A percentile compares a stretch with the other conserved stretches of the same genome.
Conservation (phyloP, 2,888 invertebrate species). For the Drosophila neotestacea region DNA sequence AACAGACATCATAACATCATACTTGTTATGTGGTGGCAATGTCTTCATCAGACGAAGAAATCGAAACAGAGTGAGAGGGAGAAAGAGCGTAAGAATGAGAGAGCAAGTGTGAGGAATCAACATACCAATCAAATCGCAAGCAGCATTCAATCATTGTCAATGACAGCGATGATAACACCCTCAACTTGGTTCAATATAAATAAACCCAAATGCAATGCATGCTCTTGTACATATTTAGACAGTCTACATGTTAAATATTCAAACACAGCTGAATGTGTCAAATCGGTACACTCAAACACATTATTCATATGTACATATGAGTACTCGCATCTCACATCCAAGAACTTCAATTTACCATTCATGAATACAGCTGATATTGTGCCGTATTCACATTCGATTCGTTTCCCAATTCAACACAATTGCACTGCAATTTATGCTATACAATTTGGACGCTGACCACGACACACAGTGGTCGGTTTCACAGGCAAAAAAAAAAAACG, state of each 20-base stretch:
- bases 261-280: conserved; percentile 36
- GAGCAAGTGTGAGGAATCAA: conserved; percentile 18
- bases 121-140: conserved; percentile 66
- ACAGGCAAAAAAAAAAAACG: too few relatives aligned
- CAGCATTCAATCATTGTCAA: conserved; percentile 73
- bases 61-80: not conserved
- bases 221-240: conserved; percentile 42
- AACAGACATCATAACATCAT: conserved; percentile 40
- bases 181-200: conserved; percentile 2
- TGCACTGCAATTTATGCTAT: conserved; percentile 59
- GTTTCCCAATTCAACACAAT: conserved; percentile 42
- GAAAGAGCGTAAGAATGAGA: too few relatives aligned
- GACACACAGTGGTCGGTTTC: not conserved
- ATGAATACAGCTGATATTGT: conserved; percentile 47
- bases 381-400: conserved; percentile 8
- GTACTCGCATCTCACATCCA: not conserved
- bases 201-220: conserved; percentile 8
- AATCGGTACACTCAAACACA: conserved; percentile 8
- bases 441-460: conserved; percentile 57
- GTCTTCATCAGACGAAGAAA: conserved; percentile 46
- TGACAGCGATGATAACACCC: conserved; percentile 21
- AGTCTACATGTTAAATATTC: conserved; percentile 57
- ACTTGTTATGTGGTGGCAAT: conserved; percentile 42
- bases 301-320: conserved; percentile 22
- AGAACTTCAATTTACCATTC: conserved; percentile 58